Conservation (phyloP, 2,888 invertebrate species). For the Eubasilissa splendida region DNA sequence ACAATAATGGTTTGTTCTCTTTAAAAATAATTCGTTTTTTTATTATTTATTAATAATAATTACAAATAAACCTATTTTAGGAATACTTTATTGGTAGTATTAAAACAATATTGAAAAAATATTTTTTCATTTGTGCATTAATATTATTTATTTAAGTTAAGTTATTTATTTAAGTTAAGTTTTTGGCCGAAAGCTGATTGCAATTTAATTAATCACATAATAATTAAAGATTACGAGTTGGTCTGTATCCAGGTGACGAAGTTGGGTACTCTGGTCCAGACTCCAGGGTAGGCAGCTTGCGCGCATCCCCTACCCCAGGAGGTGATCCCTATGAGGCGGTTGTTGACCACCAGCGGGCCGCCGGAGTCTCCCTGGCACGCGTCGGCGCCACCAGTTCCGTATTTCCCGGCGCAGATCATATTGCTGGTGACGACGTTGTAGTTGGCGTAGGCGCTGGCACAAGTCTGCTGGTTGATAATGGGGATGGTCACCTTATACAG, state of each 20-base stretch:
- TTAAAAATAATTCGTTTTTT: too few species aligned
- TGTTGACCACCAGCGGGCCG: slow-evolving; percentile 71
- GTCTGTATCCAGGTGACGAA: slow-evolving; percentile 66
- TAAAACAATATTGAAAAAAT: too few species aligned
- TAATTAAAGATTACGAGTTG: slow-evolving; percentile 54
- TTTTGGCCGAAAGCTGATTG: too few species aligned
- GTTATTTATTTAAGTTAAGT: too few species aligned
- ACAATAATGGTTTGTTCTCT: too few species aligned
- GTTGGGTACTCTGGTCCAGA: slow-evolving; percentile 71
- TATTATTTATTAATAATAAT: too few species aligned
- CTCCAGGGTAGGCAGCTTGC: slow-evolving; percentile 70
- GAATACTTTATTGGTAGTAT: too few species aligned
- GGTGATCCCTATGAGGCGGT: slow-evolving; percentile 70
- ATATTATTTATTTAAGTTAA: too few species aligned
- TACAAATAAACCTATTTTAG: too few species aligned
- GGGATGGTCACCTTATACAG: slow-evolving; percentile 66
- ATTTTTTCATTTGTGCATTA: too few species aligned
- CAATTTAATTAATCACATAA: too few species aligned
- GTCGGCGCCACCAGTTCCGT: slow-evolving; percentile 64
- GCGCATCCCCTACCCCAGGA: slow-evolving; percentile 76
- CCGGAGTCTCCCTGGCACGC: slow-evolving; percentile 75
- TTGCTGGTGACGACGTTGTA: slow-evolving; percentile 64
- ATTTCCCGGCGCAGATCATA: slow-evolving; percentile 68
- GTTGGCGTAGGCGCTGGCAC: slow-evolving; percentile 65
- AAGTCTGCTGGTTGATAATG: slow-evolving; percentile 65